Conservation (phyloP, 2,113 vertebrate genomes). For the Callipepla californica region DNA sequence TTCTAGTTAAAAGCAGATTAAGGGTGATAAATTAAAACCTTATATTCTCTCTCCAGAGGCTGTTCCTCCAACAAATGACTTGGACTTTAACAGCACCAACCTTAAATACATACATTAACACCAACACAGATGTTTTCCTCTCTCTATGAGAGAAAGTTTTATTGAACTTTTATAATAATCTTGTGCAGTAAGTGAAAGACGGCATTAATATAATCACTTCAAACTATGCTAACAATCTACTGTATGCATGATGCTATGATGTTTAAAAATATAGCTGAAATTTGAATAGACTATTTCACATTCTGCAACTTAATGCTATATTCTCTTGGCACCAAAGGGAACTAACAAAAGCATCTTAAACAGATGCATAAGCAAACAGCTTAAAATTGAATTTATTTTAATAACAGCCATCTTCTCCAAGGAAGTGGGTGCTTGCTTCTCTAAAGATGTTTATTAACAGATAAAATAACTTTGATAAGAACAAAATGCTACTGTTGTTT, state of each 20-base stretch:
- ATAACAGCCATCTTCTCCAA: background rate
- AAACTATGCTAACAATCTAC: background rate
- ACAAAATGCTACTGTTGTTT: background rate
- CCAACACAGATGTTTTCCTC: background rate
- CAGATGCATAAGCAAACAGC: slow-evolving; percentile 10
- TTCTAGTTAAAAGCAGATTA: too few species aligned
- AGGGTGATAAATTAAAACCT: background rate
- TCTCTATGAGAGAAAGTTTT: background rate
- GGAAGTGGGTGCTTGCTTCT: background rate
- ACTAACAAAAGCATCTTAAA: background rate
- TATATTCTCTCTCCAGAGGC: background rate
- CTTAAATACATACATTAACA: background rate
- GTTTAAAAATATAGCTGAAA: background rate
- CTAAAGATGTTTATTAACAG: background rate
- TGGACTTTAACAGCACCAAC: background rate
- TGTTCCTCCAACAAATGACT: background rate
- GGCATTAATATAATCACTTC: background rate
- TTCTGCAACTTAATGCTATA: background rate
- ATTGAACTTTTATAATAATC: background rate
- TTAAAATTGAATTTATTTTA: background rate
- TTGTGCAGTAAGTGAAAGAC: background rate
- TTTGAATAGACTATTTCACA: background rate
- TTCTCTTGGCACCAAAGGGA: background rate
- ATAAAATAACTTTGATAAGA: background rate
- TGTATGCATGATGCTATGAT: background rate